Conservation (phyloP, 2,797 vertebrate genomes). For the Sarcoramphus papa region DNA sequence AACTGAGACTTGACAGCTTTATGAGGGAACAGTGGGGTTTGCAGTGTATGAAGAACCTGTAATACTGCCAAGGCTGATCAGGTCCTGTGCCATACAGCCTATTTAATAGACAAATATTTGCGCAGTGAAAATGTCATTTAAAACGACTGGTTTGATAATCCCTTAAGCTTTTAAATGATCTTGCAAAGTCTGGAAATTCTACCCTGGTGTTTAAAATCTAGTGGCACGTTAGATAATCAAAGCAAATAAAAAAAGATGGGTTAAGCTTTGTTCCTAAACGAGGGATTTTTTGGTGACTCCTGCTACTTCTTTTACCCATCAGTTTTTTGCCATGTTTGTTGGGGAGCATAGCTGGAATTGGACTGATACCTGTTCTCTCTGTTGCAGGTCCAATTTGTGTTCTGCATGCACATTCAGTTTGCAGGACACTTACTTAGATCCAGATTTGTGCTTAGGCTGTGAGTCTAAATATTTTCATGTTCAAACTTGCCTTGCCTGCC, state of each 20-base stretch:
- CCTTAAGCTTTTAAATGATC: conserved; percentile 79
- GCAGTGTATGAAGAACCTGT: conserved; percentile 75
- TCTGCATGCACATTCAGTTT: neutral
- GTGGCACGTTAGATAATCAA: conserved; percentile 63
- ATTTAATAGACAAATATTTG: conserved; percentile 84
- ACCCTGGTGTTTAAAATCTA: conserved; percentile 65
- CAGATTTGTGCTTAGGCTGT: neutral
- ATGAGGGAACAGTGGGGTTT: conserved; percentile 79
- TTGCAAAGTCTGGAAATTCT: conserved; percentile 74
- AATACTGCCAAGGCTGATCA: conserved; percentile 76
- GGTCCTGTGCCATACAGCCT: conserved; percentile 69
- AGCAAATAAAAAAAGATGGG: conserved; percentile 44
- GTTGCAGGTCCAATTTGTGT: neutral
- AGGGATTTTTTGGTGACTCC: neutral
- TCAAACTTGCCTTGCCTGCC: neutral
- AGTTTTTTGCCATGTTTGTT: neutral
- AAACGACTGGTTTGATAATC: conserved; percentile 79
- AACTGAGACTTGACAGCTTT: conserved; percentile 79
- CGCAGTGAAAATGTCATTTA: conserved; percentile 78
- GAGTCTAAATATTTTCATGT: neutral
- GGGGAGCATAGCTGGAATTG: neutral
- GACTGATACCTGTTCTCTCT: neutral
- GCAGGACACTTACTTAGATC: neutral
- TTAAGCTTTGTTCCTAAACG: conserved; percentile 49
- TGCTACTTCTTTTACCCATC: neutral